Evolutionary conservation across 2,797 vertebrate species (phyloP), one percentile per base, ranked within the genome.

Genomic region (Sarcoramphus papa): DNA sequence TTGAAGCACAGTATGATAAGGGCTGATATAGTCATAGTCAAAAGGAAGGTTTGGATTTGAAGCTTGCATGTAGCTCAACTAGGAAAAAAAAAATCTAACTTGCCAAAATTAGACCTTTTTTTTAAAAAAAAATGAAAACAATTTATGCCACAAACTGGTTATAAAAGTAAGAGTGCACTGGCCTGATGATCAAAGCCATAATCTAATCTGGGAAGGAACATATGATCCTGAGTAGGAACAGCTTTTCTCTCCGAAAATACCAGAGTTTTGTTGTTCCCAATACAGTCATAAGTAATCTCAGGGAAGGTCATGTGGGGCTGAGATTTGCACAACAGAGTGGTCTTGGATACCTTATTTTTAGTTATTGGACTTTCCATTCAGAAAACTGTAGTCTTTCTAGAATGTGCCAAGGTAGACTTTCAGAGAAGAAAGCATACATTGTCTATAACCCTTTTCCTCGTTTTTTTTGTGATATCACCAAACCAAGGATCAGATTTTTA

Each of bases 161-260:
- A 50, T 81, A 73, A 63, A 94, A 88, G 33, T 22, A 47, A 43
- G 69, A 68, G 35, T 41, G 48, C 40, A 23, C 65, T 89, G 70
- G 70, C 70, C 69, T 90, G 54, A 12, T 56, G 83, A 68, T 85
- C 30, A 60, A 86, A 95, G 45, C 37, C 65, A 45, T 72, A 17
- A 67, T 94, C 78, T 85, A 78, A 78, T 78, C 69, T 92, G 80
- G 83, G 90, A 89, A 64, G 40, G 77, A 86, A 37, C 94, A 85
- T 20, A 33, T 21, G 88, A 89, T 70, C 40, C 70, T 70, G 70
- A 74, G 80, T 50, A 33, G 60, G 90, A 92, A 24, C 54, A 90
- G 77, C 40, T 94, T 79, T 89, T 67, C 45, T 85, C 24, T 51
- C 79, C 1, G 2, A 73, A 94, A 93, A 82, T 79, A 82, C 30